Evolutionary conservation across 2,797 vertebrate species (phyloP).

Genomic region (Acrossocheilus fasciatus): DNA sequence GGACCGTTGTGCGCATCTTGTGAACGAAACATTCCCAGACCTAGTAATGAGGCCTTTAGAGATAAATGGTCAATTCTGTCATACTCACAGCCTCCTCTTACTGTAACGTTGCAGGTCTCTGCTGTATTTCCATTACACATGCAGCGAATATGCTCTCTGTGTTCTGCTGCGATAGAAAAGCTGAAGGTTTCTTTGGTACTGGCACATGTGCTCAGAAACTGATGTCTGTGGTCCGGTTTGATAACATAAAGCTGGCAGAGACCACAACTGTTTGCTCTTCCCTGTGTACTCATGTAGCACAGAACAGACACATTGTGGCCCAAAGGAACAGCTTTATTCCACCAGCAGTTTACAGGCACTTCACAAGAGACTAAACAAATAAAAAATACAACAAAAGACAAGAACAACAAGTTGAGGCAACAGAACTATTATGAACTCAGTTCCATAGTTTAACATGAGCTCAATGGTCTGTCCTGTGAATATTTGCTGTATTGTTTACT

Average conservation of each 20-base stretch:
- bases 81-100: conserved; percentile 61
- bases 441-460: neutral
- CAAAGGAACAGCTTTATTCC: conserved; percentile 18
- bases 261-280: neutral
- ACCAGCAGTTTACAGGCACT: conserved; percentile 52
- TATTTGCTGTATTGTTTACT: neutral
- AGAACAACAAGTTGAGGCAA: neutral
- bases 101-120: conserved; percentile 22
- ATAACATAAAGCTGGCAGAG: conserved; percentile 27
- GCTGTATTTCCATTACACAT: conserved; percentile 24
- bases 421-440: neutral
- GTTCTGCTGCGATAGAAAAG: neutral
- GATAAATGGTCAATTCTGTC: no score
- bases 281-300: conserved; percentile 33
- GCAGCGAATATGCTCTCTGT: neutral
- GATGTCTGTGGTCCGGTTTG: neutral
- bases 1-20: neutral
- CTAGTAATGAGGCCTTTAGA: neutral
- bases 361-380: conserved; percentile 21
- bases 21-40: neutral
- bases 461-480: neutral
- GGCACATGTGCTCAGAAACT: neutral
- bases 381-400: neutral
- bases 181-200: conserved; percentile 2
- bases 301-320: conserved; percentile 21